These are phyloP conservation scores for Oryzias woworae DNA, from an alignment of 2,113 vertebrate species.

Conservation along the genomic window DNA sequence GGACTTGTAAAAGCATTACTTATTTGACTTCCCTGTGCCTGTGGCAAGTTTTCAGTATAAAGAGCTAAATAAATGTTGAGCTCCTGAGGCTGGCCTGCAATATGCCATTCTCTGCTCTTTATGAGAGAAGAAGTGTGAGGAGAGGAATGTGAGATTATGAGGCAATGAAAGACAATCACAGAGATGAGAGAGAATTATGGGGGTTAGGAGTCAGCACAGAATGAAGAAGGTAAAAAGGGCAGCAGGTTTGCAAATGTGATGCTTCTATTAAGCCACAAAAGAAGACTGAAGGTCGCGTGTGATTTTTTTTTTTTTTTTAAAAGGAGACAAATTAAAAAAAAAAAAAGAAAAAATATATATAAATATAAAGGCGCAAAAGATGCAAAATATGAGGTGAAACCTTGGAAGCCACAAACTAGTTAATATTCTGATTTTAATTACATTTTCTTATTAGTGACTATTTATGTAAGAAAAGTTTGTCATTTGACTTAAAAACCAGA, in stretches of 20 bases:
- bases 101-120: constrained; percentile 49
- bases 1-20: constrained; percentile 48
- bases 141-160: constrained; percentile 4
- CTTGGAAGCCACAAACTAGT: too few species aligned
- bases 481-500: too few species aligned
- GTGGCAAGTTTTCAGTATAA: constrained; percentile 63
- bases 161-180: constrained; percentile 15
- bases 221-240: constrained; percentile 56
- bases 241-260: constrained; percentile 65
- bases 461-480: too few species aligned
- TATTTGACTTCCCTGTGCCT: constrained; percentile 56
- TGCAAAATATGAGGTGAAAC: too few species aligned
- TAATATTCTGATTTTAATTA: too few species aligned
- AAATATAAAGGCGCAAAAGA: too few species aligned
- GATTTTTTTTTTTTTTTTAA: too few species aligned
- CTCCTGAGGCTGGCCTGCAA: constrained; percentile 47
- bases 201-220: constrained; percentile 35
- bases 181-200: constrained; percentile 22
- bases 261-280: constrained; percentile 45
- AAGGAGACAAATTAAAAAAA: too few species aligned
- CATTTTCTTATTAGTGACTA: too few species aligned
- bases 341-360: too few species aligned
- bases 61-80: constrained; percentile 53
- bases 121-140: constrained; percentile 35
- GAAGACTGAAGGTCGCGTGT: too few species aligned